Evolutionary conservation across 2,797 vertebrate species (phyloP), one percentile per base, ranked within the genome.

Genomic region (Eulemur mongoz): DNA sequence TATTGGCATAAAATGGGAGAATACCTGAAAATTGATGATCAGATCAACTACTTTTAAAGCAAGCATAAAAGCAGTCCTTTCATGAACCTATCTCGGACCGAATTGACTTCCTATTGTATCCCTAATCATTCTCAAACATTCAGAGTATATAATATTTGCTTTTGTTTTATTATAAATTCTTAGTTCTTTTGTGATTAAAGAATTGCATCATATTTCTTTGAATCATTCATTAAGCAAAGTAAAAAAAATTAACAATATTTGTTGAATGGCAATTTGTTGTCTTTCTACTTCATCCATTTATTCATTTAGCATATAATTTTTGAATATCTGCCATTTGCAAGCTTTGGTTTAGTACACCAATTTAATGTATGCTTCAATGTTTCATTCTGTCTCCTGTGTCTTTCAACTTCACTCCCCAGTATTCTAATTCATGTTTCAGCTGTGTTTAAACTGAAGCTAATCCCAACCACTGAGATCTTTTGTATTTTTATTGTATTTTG

Each of bases 1-100:
- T 94, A 82, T 38, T 92, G 57, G 20, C 45, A 91, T 69, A 75
- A 93, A 91, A 87, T 81, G 80, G 54, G n/a, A 85, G 2, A 86
- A 79, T 27, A 48, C 30, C 52, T 40, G 48, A 75, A 80, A 13
- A 1, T 67, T 48, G 73, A 25, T 83, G 57, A 70, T 91, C 40
- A 67, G 52, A 83, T 61, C 40, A 22, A 65, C 11, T 89, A 4
- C 67, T 86, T 13, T 27, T 69, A 95, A 1, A 43, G 14, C 5
- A 54, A 54, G 3, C 30, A 30, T 70, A 59, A 69, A 94, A 0
- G 12, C 30, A 88, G 38, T 81, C 2, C 1, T n/a, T 57, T 82
- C 84, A 67, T 17, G 9, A 88, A 59, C 13, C 13, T 15, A 11
- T 43, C 23, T 59, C 13, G 87, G 2, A 52, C 4, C 54, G 2